phyloP scores from a whole-genome alignment of 1,140 invertebrate species.

The Drosophila mojavensis region DNA sequence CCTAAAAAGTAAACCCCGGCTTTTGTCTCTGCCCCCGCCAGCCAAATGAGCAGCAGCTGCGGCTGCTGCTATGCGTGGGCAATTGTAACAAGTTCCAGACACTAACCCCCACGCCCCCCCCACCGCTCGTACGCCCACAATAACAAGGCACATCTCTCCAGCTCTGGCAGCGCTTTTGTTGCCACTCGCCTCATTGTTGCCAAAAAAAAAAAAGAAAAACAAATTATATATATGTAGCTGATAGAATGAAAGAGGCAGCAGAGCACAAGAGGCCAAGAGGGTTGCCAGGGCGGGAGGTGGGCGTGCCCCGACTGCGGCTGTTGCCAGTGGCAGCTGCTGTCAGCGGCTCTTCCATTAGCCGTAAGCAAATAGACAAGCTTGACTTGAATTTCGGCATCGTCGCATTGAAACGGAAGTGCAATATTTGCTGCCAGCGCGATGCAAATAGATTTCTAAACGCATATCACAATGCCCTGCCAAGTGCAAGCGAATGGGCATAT shows the following conservation, averaged over 20 bases:
- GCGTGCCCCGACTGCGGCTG: too few relatives aligned
- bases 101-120: constrained; percentile 6
- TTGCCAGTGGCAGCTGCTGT: constrained; percentile 25
- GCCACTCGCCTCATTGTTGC: constrained; percentile 58
- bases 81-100: constrained; percentile 8
- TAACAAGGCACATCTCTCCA: constrained; percentile 29
- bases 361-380: constrained; percentile 74
- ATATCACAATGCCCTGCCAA: constrained; percentile 14
- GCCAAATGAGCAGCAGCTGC: constrained; percentile 45
- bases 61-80: constrained; percentile 27
- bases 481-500: not conserved
- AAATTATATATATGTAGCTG: not conserved
- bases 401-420: constrained; percentile 67
- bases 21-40: not conserved
- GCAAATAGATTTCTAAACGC: constrained; percentile 75
- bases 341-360: constrained; percentile 63
- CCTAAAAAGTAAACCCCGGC: not conserved
- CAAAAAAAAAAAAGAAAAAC: constrained; percentile 47
- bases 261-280: not conserved
- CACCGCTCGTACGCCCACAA: constrained; percentile 1
- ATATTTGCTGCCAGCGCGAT: constrained; percentile 64
- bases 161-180: constrained; percentile 28
- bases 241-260: not conserved
- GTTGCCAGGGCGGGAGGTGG: not conserved
- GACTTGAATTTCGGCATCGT: constrained; percentile 68